Conservation (phyloP, 1,140 invertebrate genomes). For the Aphelinus certus region DNA sequence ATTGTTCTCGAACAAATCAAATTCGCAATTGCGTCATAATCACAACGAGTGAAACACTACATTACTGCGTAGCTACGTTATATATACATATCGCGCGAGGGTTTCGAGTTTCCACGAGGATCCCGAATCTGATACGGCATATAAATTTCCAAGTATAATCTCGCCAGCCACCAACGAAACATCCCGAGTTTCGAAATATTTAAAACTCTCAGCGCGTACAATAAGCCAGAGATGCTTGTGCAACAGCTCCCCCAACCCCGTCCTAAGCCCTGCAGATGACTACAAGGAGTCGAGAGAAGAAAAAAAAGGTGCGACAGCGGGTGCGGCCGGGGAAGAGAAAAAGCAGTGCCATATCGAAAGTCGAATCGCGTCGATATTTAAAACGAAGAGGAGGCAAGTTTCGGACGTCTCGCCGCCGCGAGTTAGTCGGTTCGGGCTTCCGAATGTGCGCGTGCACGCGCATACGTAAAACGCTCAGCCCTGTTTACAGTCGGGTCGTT, state of each 20-base stretch:
- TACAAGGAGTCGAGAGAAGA: background rate
- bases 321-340: background rate
- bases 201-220: background rate
- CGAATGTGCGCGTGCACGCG: background rate
- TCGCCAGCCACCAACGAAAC: too few species aligned
- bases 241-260: background rate
- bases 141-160: too few species aligned
- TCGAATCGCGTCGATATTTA: conserved; percentile 22
- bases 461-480: background rate
- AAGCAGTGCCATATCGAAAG: background rate
- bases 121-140: too few species aligned
- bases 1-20: too few species aligned
- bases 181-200: too few species aligned
- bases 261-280: background rate
- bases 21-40: too few species aligned
- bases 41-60: too few species aligned
- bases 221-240: background rate
- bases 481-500: background rate
- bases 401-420: background rate
- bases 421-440: background rate
- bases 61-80: too few species aligned
- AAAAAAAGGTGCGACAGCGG: background rate
- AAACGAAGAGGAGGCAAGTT: background rate
- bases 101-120: too few species aligned
- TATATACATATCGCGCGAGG: too few species aligned